Conservation (phyloP, 2,888 invertebrate species). For the Strigamia transsilvanica region DNA sequence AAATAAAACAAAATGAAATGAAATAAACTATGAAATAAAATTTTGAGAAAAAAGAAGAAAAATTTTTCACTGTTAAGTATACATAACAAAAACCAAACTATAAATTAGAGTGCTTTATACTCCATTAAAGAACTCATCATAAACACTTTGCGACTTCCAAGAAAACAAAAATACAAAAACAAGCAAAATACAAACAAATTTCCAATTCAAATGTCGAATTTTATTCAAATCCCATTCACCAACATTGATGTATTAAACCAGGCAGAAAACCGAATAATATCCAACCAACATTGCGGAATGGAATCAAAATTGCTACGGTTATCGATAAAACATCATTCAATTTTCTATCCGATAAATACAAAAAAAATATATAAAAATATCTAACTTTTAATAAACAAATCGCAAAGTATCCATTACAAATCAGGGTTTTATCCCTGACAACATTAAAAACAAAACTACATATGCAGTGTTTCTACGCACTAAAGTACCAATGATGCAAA, state of each 20-base stretch:
- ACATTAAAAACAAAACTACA: constrained; percentile 28
- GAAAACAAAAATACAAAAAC: neutral
- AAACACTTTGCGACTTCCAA: constrained; percentile 8
- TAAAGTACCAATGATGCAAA: constrained; percentile 29
- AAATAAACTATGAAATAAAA: neutral
- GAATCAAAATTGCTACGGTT: too few relatives aligned
- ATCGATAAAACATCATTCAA: neutral
- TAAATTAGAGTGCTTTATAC: neutral
- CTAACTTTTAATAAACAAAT: neutral
- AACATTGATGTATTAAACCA: too few relatives aligned
- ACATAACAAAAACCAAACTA: constrained; percentile 15
- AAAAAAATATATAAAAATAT: neutral
- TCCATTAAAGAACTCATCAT: neutral
- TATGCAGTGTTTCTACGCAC: neutral
- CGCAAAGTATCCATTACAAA: constrained; percentile 20
- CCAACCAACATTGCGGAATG: neutral
- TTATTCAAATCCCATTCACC: neutral
- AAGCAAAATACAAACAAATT: too few relatives aligned
- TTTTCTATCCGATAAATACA: neutral
- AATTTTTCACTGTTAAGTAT: neutral
- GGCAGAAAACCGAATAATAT: constrained; percentile 2
- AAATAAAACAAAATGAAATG: neutral
- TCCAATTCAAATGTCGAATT: neutral
- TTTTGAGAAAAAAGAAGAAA: neutral
- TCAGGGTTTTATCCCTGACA: neutral